Evolutionary conservation across 1,140 invertebrate genomes (phyloP).

Genomic region (Bombus confusus): DNA sequence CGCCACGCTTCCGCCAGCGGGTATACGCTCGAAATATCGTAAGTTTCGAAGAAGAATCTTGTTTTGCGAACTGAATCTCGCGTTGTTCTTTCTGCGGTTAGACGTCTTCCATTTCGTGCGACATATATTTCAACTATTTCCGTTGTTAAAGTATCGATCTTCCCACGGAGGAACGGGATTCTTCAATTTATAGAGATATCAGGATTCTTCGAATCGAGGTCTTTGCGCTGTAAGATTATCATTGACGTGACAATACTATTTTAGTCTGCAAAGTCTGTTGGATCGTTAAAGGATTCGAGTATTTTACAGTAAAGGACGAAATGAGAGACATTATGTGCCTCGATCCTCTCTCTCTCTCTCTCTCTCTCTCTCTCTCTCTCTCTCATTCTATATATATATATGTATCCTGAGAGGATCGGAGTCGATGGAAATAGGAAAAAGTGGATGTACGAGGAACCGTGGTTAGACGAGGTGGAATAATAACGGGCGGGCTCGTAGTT

Average conservation of each 20-base stretch:
- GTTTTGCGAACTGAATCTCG: background rate
- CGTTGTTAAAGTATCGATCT: background rate
- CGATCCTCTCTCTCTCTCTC: too few relatives aligned
- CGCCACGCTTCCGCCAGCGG: background rate
- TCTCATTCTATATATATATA: too few relatives aligned
- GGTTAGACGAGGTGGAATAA: constrained; percentile 59
- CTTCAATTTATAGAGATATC: background rate
- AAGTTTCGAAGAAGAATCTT: constrained; percentile 2
- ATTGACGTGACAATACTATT: too few relatives aligned
- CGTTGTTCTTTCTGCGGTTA: background rate
- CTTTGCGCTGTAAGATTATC: background rate
- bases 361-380: too few relatives aligned
- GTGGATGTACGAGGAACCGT: constrained; percentile 38
- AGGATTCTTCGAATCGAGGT: background rate
- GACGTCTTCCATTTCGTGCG: background rate
- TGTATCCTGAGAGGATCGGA: background rate
- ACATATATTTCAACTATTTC: background rate
- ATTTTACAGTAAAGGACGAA: constrained; percentile 19
- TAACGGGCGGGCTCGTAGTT: constrained; percentile 47
- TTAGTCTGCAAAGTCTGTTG: too few relatives aligned
- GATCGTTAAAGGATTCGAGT: background rate
- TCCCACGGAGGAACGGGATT: background rate
- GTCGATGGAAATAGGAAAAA: constrained; percentile 19
- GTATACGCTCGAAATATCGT: background rate
- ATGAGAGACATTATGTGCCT: background rate